Conservation (phyloP, 2,888 invertebrate genomes). For the Drosophila greeni region DNA sequence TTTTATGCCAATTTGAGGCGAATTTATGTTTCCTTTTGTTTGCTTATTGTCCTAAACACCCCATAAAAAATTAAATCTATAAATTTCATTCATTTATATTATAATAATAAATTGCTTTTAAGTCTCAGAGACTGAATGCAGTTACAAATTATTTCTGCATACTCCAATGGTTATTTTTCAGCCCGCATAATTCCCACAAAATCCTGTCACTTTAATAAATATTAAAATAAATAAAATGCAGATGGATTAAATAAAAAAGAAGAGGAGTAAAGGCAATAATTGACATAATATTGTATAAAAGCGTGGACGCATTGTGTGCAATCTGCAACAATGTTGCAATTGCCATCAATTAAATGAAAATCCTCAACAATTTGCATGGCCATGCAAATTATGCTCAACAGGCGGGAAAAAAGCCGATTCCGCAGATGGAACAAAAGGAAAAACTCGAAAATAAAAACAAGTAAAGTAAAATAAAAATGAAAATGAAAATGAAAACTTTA, state of each 20-base stretch:
- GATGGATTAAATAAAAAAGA: slow-evolving; percentile 1
- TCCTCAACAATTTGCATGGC: slow-evolving; percentile 51
- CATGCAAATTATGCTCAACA: slow-evolving; percentile 53
- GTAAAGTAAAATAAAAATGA: slow-evolving; percentile 3
- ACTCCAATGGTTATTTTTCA: background rate
- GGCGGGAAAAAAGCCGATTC: slow-evolving; percentile 25
- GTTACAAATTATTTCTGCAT: background rate
- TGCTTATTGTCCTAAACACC: background rate
- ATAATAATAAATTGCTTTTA: background rate
- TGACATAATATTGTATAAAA: slow-evolving; percentile 38
- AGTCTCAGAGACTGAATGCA: background rate
- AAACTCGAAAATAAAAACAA: slow-evolving; percentile 33
- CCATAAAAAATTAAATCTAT: background rate
- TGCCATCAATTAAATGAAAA: slow-evolving; percentile 46
- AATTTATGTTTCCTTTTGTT: background rate
- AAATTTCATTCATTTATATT: background rate
- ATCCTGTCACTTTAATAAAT: slow-evolving; percentile 1
- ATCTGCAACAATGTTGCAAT: slow-evolving; percentile 48
- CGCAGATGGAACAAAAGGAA: slow-evolving; percentile 28
- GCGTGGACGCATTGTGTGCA: slow-evolving; percentile 38
- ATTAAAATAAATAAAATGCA: slow-evolving; percentile 7
- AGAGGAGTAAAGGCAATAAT: slow-evolving; percentile 22
- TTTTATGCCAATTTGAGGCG: background rate
- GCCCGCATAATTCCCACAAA: slow-evolving; percentile 6
- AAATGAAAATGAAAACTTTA: slow-evolving; percentile 28